Base-by-base conservation (phyloP, 2,113 vertebrate genomes). In the Pygoscelis antarcticus region DNA sequence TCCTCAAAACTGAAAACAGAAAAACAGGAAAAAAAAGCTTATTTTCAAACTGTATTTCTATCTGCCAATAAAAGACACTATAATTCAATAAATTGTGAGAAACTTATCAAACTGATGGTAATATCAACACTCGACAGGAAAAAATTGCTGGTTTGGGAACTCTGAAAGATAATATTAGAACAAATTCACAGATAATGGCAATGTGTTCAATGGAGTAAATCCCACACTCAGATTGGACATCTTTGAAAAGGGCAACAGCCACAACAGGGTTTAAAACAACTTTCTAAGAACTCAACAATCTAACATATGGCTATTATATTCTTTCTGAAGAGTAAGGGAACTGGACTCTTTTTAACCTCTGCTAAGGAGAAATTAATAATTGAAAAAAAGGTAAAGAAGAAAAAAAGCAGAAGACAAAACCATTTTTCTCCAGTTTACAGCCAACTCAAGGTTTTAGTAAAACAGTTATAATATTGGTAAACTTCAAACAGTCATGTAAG, bases 401-500 rank as follows among this genome's bases (percentile, higher is more conserved):
- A 30, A 74, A n/a, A 47, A n/a, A 32, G 3, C 20, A 9, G 8
- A 10, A 65, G 6, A 26, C 38, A 36, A 27, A 27, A 6, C 1
- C 9, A 9, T 19, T 54, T 91, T 75, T 25, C 7, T 88, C 8
- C n/a, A 40, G 4, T 13, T 46, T 38, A 21, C 4, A 55, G 6
- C 0, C 14, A 71, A 16, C 4, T 6, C 3, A 36, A 16, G 6
- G 29, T 34, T 65, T 80, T 21, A 52, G n/a, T 36, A 40, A 40
- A 93, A 40, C 4, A 62, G 7, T 2, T 34, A 44, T 52, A 42
- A 68, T 52, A 66, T 7, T n/a, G 23, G 16, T 25, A 90, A 80
- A 42, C 0, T 46, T 65, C 18, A 0, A 70, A 38, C 3, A 46
- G 8, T 36, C 8, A 3, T 71, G 2, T 38, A 81, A 61, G 3